These are phyloP conservation scores for Solea senegalensis DNA, from an alignment of 2,113 vertebrate genomes.

Conservation along the genomic window DNA sequence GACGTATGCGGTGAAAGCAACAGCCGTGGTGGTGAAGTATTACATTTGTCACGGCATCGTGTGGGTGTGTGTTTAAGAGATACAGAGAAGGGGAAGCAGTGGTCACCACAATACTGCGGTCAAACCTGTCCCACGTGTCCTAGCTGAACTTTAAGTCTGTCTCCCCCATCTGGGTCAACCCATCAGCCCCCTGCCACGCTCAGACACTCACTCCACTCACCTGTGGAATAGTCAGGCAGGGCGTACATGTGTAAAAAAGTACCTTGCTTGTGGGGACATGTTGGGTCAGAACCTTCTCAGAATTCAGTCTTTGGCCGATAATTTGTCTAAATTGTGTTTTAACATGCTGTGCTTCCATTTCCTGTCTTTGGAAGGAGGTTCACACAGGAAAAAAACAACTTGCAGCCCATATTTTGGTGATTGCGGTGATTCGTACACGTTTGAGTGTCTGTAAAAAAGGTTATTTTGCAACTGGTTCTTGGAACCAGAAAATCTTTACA, in stretches of 20 bases:
- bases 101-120: conserved; percentile 6
- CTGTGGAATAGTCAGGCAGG: conserved; percentile 40
- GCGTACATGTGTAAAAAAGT: not conserved
- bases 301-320: conserved; percentile 19
- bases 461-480: not conserved
- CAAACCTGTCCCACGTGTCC: conserved; percentile 18
- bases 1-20: not conserved
- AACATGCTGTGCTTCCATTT: not conserved
- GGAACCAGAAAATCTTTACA: too few relatives aligned
- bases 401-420: conserved; percentile 8
- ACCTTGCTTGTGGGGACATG: conserved; percentile 7
- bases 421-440: not conserved
- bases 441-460: not conserved
- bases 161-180: conserved; percentile 59
- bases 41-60: not conserved
- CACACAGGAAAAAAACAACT: conserved; percentile 3
- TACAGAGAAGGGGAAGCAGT: conserved; percentile 1
- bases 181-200: conserved; percentile 35
- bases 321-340: conserved; percentile 18
- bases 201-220: conserved; percentile 36
- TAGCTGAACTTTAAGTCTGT: conserved; percentile 50
- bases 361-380: conserved; percentile 13
- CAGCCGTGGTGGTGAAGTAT: not conserved
- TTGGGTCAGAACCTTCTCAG: not conserved
- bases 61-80: not conserved